Percentiles rank a stretch among this genome's conserved stretches.
Evolutionary conservation across 2,888 invertebrate species (phyloP).

Genomic region (Leptopilina drosophilae): DNA sequence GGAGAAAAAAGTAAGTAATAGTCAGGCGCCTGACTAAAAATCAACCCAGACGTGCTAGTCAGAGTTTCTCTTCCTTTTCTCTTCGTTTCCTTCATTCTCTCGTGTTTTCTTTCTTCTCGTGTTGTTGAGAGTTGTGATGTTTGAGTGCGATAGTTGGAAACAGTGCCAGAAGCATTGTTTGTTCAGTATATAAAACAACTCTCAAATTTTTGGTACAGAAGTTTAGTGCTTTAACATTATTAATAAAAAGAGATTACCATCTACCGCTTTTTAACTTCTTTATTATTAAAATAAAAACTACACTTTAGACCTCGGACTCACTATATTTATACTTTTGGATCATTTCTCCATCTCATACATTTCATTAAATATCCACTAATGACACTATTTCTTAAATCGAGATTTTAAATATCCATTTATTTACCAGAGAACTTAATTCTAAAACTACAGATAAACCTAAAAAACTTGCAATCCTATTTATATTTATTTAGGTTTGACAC

Average conservation of each 20-base stretch:
- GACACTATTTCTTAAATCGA: no score
- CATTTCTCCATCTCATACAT: no score
- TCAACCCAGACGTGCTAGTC: not conserved
- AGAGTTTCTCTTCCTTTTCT: slow-evolving; percentile 39
- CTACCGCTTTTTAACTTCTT: no score
- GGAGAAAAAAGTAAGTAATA: slow-evolving; percentile 1
- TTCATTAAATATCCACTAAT: no score
- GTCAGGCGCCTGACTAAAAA: slow-evolving; percentile 41
- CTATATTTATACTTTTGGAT: no score
- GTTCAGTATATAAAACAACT: slow-evolving; percentile 4
- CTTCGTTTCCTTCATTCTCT: slow-evolving; percentile 7
- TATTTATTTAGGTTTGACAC: no score
- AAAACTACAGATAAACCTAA: no score
- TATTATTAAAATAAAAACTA: no score
- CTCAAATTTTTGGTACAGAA: not conserved
- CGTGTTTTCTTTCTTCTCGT: not conserved
- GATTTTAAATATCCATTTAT: no score
- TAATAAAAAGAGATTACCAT: not conserved
- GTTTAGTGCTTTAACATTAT: not conserved
- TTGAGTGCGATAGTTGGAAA: not conserved
- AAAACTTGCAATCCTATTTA: no score
- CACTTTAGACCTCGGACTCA: no score
- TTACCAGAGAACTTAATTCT: no score
- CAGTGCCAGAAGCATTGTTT: slow-evolving; percentile 15
- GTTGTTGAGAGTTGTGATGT: not conserved